Conservation (phyloP, 2,113 vertebrate species). For the Zosterops hypoxanthus region DNA sequence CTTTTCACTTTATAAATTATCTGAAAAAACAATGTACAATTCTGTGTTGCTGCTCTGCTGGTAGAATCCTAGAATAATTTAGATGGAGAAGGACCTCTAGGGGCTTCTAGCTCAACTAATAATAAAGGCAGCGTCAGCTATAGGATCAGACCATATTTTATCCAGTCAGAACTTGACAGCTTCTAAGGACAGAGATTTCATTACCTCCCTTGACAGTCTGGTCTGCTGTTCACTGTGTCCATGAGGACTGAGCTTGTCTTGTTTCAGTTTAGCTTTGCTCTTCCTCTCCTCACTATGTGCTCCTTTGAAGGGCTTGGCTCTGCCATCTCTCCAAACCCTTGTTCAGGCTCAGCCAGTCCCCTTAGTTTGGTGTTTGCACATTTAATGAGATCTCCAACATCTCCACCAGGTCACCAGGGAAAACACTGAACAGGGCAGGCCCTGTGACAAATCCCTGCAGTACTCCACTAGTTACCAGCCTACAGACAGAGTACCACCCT, state of each 20-base stretch:
- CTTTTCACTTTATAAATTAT: not conserved
- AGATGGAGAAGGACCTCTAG: not conserved
- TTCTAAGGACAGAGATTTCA: not conserved
- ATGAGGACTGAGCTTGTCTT: not conserved
- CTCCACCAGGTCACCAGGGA: not conserved
- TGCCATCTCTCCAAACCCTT: not conserved
- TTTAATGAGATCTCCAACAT: not conserved
- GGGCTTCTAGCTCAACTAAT: not conserved
- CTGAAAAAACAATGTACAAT: not conserved
- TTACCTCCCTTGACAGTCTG: not conserved
- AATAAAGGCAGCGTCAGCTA: not conserved
- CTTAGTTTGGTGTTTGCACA: not conserved
- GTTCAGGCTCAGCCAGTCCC: fast-evolving
- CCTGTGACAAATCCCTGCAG: not conserved
- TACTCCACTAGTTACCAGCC: not conserved
- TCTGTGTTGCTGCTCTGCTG: not conserved
- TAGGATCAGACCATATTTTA: not conserved
- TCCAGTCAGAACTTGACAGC: not conserved
- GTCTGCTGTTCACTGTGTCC: not conserved
- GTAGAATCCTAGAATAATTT: not conserved
- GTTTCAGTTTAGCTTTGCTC: not conserved
- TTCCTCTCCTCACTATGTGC: not conserved
- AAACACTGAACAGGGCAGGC: not conserved
- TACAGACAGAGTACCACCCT: not conserved
- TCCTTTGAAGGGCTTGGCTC: not conserved